These are phyloP conservation scores for Sebastolobus altivelis DNA, from an alignment of 2,797 vertebrate genomes.

Conservation along the genomic window DNA sequence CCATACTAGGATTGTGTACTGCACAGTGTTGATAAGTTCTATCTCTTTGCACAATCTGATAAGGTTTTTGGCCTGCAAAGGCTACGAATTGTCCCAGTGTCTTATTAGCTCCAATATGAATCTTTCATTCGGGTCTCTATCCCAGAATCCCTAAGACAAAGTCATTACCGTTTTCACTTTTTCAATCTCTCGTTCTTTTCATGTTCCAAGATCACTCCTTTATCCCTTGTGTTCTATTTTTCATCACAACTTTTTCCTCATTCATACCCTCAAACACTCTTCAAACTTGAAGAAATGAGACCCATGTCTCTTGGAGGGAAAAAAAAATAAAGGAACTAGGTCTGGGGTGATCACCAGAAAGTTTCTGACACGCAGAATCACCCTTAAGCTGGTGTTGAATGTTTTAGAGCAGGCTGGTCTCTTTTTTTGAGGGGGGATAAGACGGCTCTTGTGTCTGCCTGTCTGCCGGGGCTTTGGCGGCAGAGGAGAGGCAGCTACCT, in stretches of 20 bases:
- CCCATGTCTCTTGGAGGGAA: slow-evolving; percentile 30
- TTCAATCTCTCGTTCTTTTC: slow-evolving; percentile 63
- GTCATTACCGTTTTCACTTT: slow-evolving; percentile 67
- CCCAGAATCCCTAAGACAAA: slow-evolving; percentile 53
- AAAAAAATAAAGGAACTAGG: slow-evolving; percentile 37
- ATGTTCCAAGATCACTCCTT: slow-evolving; percentile 66
- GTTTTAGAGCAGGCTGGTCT: slow-evolving; percentile 72
- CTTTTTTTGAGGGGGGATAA: slow-evolving; percentile 66
- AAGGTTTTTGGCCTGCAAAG: slow-evolving; percentile 44
- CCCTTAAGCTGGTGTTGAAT: slow-evolving; percentile 79
- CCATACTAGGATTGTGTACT: slow-evolving; percentile 43
- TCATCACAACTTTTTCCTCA: slow-evolving; percentile 76
- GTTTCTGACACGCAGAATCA: slow-evolving; percentile 76
- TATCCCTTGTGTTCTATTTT: slow-evolving; percentile 71
- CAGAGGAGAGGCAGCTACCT: slow-evolving; percentile 68
- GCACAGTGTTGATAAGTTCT: slow-evolving; percentile 51
- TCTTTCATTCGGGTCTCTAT: slow-evolving; percentile 66
- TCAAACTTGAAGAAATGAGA: slow-evolving; percentile 75
- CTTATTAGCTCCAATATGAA: slow-evolving; percentile 59
- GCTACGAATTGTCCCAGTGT: slow-evolving; percentile 33
- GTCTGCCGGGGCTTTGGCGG: slow-evolving; percentile 71
- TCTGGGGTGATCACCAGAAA: slow-evolving; percentile 75
- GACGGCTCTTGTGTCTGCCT: slow-evolving; percentile 69
- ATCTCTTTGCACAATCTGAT: slow-evolving; percentile 39
- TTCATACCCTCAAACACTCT: slow-evolving; percentile 74